Conservation (phyloP, 2,888 invertebrate species). For the Pachycephus smyrnensis region DNA sequence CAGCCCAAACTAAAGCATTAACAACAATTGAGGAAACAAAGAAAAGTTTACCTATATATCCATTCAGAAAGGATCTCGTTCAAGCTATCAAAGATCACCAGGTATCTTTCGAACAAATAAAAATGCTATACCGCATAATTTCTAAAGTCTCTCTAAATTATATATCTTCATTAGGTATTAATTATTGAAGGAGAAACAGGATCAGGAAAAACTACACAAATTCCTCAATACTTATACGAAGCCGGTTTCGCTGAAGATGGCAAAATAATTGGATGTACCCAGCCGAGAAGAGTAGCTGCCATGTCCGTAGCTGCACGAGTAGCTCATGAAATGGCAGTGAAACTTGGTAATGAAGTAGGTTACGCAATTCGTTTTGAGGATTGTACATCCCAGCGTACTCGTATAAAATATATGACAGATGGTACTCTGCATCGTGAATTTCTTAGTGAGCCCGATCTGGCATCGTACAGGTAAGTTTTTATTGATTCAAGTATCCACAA, state of each 20-base stretch:
- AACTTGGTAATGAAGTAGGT: constrained; percentile 93
- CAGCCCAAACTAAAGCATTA: constrained; percentile 64
- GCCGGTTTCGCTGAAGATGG: constrained; percentile 87
- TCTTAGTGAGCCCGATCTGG: constrained; percentile 95
- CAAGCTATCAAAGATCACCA: constrained; percentile 91
- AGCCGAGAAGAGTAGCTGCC: constrained; percentile 97
- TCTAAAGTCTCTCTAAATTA: not conserved
- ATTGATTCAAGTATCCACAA: not conserved
- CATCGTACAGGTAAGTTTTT: constrained; percentile 77
- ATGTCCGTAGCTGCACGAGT: constrained; percentile 99
- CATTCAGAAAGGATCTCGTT: constrained; percentile 89
- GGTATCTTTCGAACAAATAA: constrained; percentile 59
- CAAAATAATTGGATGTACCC: constrained; percentile 96
- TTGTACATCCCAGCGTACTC: constrained; percentile 96
- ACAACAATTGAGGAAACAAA: constrained; percentile 87
- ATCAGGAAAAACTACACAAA: constrained; percentile 98
- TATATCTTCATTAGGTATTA: constrained; percentile 71
- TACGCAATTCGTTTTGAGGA: constrained; percentile 98
- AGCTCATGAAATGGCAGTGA: constrained; percentile 96
- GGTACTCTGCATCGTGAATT: constrained; percentile 98
- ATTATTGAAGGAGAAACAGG: constrained; percentile 99
- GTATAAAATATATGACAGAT: constrained; percentile 99
- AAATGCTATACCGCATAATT: not conserved
- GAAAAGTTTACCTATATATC: constrained; percentile 92
- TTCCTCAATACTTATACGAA: constrained; percentile 97